Evolutionary conservation across 2,113 vertebrate genomes (phyloP).

Genomic region (Microtus oregoni): DNA sequence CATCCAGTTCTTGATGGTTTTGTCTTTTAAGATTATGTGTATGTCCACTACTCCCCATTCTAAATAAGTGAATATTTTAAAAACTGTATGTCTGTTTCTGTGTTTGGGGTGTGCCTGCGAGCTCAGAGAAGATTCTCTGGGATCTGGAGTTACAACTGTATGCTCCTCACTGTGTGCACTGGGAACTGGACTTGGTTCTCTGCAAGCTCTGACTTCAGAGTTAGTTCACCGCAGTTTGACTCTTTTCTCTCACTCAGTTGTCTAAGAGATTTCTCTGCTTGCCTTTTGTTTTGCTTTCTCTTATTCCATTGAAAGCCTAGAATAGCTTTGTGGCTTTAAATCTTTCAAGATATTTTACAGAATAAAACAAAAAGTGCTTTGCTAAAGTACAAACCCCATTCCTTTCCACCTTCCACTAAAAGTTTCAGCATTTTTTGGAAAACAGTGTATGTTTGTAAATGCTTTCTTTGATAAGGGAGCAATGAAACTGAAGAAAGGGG

Average conservation of each 20-base stretch:
- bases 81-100: neutral
- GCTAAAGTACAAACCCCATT: slow-evolving; percentile 27
- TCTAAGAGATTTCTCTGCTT: neutral
- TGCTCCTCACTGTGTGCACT: too few relatives aligned
- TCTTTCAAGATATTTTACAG: slow-evolving; percentile 44
- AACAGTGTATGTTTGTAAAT: slow-evolving; percentile 22
- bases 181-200: neutral
- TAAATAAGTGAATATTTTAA: neutral
- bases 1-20: neutral
- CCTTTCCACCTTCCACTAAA: neutral
- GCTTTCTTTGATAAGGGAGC: neutral
- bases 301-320: neutral
- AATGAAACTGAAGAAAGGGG: neutral
- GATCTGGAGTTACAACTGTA: neutral
- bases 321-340: slow-evolving; percentile 40
- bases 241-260: neutral
- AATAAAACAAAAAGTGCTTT: slow-evolving; percentile 50
- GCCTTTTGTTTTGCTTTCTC: slow-evolving; percentile 22
- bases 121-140: neutral
- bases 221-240: neutral
- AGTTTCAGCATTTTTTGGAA: slow-evolving; percentile 36
- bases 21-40: neutral
- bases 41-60: neutral
- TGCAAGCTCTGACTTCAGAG: neutral
- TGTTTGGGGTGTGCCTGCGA: neutral